phyloP scores from a whole-genome alignment of 2,888 invertebrate species.

The Volucella inanis region DNA sequence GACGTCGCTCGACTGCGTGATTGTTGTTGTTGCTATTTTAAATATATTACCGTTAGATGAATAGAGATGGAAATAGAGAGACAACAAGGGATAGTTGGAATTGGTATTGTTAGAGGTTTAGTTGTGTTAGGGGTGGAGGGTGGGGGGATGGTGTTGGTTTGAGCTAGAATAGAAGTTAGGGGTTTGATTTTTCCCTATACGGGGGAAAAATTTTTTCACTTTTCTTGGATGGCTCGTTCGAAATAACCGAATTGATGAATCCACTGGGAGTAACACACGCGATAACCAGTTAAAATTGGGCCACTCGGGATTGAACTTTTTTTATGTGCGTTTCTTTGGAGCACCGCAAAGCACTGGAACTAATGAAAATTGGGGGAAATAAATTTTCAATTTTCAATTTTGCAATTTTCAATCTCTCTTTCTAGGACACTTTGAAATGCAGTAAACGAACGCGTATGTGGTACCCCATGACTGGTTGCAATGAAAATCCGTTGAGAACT shows the following conservation, averaged over 20 bases:
- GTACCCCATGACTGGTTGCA: slow-evolving; percentile 56
- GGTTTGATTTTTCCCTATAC: slow-evolving; percentile 20
- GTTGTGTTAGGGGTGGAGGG: not conserved
- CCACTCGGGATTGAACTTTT: too few species aligned
- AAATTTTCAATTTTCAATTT: not conserved
- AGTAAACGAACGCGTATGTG: slow-evolving; percentile 56
- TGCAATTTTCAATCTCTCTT: slow-evolving; percentile 34
- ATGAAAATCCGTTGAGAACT: slow-evolving; percentile 64
- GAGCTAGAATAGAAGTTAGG: slow-evolving; percentile 12
- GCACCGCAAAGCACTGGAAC: not conserved
- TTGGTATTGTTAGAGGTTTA: slow-evolving; percentile 3
- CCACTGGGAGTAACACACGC: too few species aligned
- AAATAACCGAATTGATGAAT: not conserved
- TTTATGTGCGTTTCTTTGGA: too few species aligned
- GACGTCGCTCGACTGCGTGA: not conserved
- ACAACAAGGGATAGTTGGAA: not conserved
- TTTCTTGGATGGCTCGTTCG: slow-evolving; percentile 26
- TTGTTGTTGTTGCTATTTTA: slow-evolving; percentile 45
- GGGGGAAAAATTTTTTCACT: slow-evolving; percentile 24
- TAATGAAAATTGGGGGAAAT: not conserved
- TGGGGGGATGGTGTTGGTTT: not conserved
- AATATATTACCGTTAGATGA: slow-evolving; percentile 29
- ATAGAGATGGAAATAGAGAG: slow-evolving; percentile 51
- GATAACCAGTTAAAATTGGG: too few species aligned
- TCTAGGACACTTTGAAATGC: slow-evolving; percentile 65